Evolutionary conservation across 1,140 invertebrate species (phyloP).

Genomic region (Hyles euphorbiae): DNA sequence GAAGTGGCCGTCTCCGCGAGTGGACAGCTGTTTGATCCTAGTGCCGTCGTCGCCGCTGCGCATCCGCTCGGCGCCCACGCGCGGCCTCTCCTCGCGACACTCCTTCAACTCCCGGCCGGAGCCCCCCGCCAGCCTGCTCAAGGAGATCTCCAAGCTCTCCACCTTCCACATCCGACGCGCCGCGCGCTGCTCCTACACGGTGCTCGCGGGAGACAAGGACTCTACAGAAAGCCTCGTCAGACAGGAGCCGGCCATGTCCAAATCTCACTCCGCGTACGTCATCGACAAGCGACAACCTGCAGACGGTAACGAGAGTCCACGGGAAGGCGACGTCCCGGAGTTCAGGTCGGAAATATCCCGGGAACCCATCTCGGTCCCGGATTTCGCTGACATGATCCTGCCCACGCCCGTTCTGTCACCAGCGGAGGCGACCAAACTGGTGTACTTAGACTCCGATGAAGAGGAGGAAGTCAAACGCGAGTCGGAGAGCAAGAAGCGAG

Average conservation of each 20-base stretch:
- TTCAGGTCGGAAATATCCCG: conserved; percentile 66
- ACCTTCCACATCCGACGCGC: conserved; percentile 83
- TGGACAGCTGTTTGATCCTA: conserved; percentile 58
- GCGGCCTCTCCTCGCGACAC: conserved; percentile 13
- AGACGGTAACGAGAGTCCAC: conserved; percentile 55
- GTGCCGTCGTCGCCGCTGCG: conserved; percentile 53
- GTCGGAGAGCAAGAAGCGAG: conserved; percentile 14
- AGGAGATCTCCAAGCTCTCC: conserved; percentile 84
- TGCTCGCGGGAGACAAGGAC: conserved; percentile 81
- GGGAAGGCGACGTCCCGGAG: conserved; percentile 38
- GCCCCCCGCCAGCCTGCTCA: conserved; percentile 75
- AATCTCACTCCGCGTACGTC: conserved; percentile 79
- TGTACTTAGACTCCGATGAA: conserved; percentile 83
- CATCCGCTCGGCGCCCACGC: conserved; percentile 38
- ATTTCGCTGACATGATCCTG: conserved; percentile 80
- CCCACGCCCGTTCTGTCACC: conserved; percentile 82
- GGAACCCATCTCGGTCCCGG: conserved; percentile 86
- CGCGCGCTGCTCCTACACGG: conserved; percentile 82
- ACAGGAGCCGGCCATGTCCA: conserved; percentile 63
- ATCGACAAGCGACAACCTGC: conserved; percentile 72
- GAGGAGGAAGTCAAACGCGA: conserved; percentile 76
- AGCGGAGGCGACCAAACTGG: conserved; percentile 81
- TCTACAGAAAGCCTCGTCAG: conserved; percentile 80
- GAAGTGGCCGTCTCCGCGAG: conserved; percentile 82
- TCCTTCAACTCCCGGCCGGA: conserved; percentile 18